Percentiles rank a stretch among this genome's conserved stretches.
phyloP scores from a whole-genome alignment of 2,113 vertebrate genomes.

The Callionymus lyra region DNA sequence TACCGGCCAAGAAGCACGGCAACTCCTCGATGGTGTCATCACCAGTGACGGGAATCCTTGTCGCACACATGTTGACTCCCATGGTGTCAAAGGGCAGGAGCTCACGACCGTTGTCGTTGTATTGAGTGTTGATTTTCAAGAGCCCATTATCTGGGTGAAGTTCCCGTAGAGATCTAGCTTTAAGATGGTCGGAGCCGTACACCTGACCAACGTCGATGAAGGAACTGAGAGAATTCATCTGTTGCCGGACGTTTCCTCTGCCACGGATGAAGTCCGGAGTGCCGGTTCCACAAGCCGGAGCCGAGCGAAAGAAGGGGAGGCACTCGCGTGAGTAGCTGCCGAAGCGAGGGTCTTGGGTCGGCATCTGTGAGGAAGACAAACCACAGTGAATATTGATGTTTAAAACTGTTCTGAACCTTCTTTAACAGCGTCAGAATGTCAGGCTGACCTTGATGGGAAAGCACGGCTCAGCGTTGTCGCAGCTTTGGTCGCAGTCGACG shows the following conservation, averaged over 20 bases:
- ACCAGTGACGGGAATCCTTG: slow-evolving; percentile 29
- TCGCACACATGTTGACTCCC: slow-evolving; percentile 41
- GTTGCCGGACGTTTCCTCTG: slow-evolving; percentile 38
- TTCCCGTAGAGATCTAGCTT: slow-evolving; percentile 41
- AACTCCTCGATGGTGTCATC: slow-evolving; percentile 32
- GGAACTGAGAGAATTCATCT: slow-evolving; percentile 63
- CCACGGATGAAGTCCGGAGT: slow-evolving; percentile 37
- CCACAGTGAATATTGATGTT: not conserved
- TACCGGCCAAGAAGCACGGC: slow-evolving; percentile 62
- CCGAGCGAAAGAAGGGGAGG: slow-evolving; percentile 74
- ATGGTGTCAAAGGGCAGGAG: slow-evolving; percentile 55
- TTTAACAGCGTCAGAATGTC: too few relatives aligned
- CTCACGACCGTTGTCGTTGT: slow-evolving; percentile 47
- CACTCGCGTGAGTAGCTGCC: slow-evolving; percentile 44
- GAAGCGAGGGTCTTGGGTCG: slow-evolving; percentile 59
- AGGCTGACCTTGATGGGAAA: slow-evolving; percentile 67
- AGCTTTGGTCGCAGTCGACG: slow-evolving; percentile 61
- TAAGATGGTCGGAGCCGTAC: slow-evolving; percentile 48
- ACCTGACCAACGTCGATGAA: slow-evolving; percentile 61
- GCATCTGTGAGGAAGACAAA: slow-evolving; percentile 61
- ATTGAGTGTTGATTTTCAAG: slow-evolving; percentile 50
- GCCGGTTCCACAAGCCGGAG: slow-evolving; percentile 56
- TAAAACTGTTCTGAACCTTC: not conserved
- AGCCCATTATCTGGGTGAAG: slow-evolving; percentile 45
- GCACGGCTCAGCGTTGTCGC: slow-evolving; percentile 64